These are phyloP conservation scores for Torymus auratus DNA, from an alignment of 2,888 invertebrate species.

Conservation along the genomic window DNA sequence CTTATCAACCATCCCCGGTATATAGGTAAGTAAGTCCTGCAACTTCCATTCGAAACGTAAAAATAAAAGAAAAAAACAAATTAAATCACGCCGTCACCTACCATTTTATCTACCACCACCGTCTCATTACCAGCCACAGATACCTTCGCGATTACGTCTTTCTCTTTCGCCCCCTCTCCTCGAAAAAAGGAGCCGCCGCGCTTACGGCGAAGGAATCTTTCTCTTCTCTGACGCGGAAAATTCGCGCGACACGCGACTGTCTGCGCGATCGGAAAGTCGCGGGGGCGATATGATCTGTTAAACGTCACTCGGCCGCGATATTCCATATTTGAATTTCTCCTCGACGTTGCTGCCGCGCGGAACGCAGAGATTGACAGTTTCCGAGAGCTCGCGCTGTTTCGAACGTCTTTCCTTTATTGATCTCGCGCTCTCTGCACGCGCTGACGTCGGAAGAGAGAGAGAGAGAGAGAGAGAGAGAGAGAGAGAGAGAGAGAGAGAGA, in stretches of 20 bases:
- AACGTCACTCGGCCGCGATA: slow-evolving; percentile 68
- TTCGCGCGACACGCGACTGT: background rate
- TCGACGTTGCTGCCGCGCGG: too few relatives aligned
- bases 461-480: too few relatives aligned
- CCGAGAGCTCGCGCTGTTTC: slow-evolving; percentile 13
- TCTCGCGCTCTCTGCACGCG: background rate
- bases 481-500: too few relatives aligned
- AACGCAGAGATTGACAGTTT: slow-evolving; percentile 56
- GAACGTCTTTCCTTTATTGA: slow-evolving; percentile 46
- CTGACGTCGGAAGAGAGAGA: background rate
- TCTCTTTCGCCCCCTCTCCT: background rate
- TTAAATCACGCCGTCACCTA: slow-evolving; percentile 61
- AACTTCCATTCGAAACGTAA: background rate
- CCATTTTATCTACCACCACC: slow-evolving; percentile 35
- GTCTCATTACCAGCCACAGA: slow-evolving; percentile 53
- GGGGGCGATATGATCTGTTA: slow-evolving; percentile 61
- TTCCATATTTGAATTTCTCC: slow-evolving; percentile 68
- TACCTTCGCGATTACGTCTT: slow-evolving; percentile 56
- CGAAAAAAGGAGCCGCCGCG: background rate
- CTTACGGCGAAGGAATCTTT: background rate
- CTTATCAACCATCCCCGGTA: slow-evolving; percentile 4
- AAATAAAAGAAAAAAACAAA: slow-evolving; percentile 64
- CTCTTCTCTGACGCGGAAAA: background rate
- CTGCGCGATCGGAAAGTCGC: slow-evolving; percentile 30
- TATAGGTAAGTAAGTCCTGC: slow-evolving; percentile 33